Evolutionary conservation across 1,140 invertebrate genomes (phyloP).

Genomic region (Drosophila ironensis): DNA sequence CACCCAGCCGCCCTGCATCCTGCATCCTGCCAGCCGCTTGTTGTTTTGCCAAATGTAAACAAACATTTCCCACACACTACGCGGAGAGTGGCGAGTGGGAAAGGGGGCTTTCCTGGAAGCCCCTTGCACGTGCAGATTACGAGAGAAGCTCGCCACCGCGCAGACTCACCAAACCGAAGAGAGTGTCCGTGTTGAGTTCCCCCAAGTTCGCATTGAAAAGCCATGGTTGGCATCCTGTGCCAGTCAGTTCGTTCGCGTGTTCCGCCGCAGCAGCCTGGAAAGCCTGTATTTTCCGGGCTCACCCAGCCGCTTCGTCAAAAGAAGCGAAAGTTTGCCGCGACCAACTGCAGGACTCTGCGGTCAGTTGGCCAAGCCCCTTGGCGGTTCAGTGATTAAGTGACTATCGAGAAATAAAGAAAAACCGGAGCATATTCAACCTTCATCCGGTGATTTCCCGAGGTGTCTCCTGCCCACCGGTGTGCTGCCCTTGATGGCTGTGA

Average conservation of each 20-base stretch:
- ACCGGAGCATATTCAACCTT: not conserved
- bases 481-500: conserved; percentile 56
- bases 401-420: not conserved
- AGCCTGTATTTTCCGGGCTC: conserved; percentile 3
- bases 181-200: conserved; percentile 35
- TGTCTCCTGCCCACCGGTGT: conserved; percentile 24
- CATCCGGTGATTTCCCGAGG: not conserved
- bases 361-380: too few relatives aligned
- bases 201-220: conserved; percentile 41
- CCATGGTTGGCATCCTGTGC: conserved; percentile 21
- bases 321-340: not conserved
- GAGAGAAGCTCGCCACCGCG: conserved; percentile 24
- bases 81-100: not conserved
- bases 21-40: not conserved
- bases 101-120: conserved; percentile 46
- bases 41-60: conserved; percentile 66
- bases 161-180: conserved; percentile 56
- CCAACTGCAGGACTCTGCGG: too few relatives aligned
- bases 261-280: conserved; percentile 28
- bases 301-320: conserved; percentile 6
- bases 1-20: not conserved
- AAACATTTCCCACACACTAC: conserved; percentile 48
- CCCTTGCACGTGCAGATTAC: conserved; percentile 56
- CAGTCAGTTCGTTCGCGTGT: conserved; percentile 65
- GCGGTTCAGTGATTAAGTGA: not conserved